Base-by-base conservation (phyloP, 2,888 invertebrate genomes). In the Malacosoma neustria region DNA sequence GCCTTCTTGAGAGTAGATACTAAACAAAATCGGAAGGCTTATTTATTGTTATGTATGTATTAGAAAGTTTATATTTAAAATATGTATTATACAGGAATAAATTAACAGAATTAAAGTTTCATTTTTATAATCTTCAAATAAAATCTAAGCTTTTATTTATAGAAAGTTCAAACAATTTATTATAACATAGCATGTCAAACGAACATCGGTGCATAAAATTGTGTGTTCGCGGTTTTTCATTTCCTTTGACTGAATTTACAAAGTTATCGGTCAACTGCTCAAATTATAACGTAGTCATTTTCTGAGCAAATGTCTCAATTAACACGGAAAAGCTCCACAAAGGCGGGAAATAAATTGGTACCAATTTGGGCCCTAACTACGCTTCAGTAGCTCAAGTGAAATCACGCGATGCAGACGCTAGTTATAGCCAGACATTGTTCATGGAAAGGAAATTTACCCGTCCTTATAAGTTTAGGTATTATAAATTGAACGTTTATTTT, bases 261-360 rank as follows among this genome's bases (percentile, higher is more conserved):
- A 39, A 29, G 46, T 50, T 61, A 61, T 57, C 48, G 47, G 45
- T 44, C 36, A 42, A 42, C 46, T 49, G 53, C 57, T 64, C 48
- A 47, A 48, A 45, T 40, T 57, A 38, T 49, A 46, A 57, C 58
- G 22, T 22, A 54, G 54, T 51, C 41, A 51, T 62, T 73, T 72
- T 66, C 63, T 62, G 61, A 67, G 71, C 68, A 75, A 77, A 76
- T 75, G 73, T 71, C 73, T 74, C 72, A 75, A 76, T 76, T 75
- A 74, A 68, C 72, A 68, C 59, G 56, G 61, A 61, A 72, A 70
- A 66, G 61, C 60, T 60, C 63, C 66, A 73, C 73, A 68, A 72
- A 68, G 58, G 66, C 65, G 69, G 48, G 44, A 61, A 71, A 72
- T 73, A 71, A 71, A 76, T 73, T 68, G 61, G 57, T 47, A 45